phyloP scores from a whole-genome alignment of 2,797 vertebrate genomes.

The Pipistrellus nathusii region DNA sequence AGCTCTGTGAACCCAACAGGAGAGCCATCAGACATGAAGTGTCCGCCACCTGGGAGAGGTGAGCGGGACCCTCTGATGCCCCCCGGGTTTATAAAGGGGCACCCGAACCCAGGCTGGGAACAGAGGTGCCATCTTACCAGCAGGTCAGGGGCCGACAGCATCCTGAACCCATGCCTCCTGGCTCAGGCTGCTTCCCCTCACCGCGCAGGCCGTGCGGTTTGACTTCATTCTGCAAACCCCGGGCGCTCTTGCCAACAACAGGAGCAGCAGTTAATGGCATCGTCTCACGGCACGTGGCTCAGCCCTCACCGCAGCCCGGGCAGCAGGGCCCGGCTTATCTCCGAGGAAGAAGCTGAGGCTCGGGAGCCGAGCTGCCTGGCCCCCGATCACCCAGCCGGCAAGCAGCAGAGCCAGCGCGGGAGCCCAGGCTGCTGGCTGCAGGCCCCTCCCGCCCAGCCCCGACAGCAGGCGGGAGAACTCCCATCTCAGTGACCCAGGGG shows the following conservation, averaged over 20 bases:
- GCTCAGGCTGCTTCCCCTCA: background rate
- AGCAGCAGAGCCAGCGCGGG: background rate
- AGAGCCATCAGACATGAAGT: background rate
- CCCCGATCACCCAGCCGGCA: background rate
- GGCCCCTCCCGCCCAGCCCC: background rate
- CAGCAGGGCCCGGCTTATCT: background rate
- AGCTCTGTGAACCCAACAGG: background rate
- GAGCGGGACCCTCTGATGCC: rapidly evolving
- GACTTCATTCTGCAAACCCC: background rate
- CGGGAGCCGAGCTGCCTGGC: background rate
- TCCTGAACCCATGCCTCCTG: background rate
- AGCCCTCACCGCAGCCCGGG: background rate
- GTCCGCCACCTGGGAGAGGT: rapidly evolving
- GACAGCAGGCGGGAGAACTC: background rate
- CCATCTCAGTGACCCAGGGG: rapidly evolving
- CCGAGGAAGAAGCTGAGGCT: background rate
- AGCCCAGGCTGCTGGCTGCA: background rate
- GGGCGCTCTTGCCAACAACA: background rate
- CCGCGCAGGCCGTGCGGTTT: too few relatives aligned
- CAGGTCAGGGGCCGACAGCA: background rate
- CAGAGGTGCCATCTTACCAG: background rate
- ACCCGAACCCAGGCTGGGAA: background rate
- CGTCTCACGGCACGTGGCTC: rapidly evolving
- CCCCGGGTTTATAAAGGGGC: background rate
- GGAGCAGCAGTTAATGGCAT: rapidly evolving